phyloP scores from a whole-genome alignment of 2,888 invertebrate species.

The Aleiodes testaceus region DNA sequence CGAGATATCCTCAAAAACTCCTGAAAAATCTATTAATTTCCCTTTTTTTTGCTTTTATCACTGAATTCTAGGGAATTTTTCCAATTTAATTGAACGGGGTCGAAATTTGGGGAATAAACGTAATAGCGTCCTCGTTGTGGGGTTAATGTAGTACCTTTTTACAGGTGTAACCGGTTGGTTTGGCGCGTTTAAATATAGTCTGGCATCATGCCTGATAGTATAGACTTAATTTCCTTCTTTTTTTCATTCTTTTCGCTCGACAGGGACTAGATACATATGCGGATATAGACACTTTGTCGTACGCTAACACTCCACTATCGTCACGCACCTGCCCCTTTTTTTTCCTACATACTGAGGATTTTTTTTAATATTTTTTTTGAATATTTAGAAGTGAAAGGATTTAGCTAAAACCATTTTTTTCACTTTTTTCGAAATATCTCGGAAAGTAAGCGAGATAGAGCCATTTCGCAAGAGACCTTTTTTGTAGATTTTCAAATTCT shows the following conservation, averaged over 20 bases:
- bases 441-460: no score
- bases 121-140: conserved; percentile 27
- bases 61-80: no score
- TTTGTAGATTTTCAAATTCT: no score
- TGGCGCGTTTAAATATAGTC: conserved; percentile 67
- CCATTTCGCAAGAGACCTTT: no score
- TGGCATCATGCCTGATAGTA: conserved; percentile 66
- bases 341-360: conserved; percentile 11
- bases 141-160: conserved; percentile 40
- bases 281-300: conserved; percentile 42
- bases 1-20: no score
- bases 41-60: no score
- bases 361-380: not conserved
- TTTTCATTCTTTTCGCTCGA: conserved; percentile 39
- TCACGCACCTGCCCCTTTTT: conserved; percentile 41
- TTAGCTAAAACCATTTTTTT: not conserved
- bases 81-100: not conserved
- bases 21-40: no score
- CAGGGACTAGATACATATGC: conserved; percentile 41
- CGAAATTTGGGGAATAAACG: conserved; percentile 27
- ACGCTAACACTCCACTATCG: conserved; percentile 32
- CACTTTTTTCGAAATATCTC: no score
- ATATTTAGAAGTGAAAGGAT: not conserved
- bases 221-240: conserved; percentile 63
- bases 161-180: conserved; percentile 67